Percentiles rank a stretch among this genome's conserved stretches.
These are phyloP conservation scores for Monopterus albus DNA, from an alignment of 2,113 vertebrate genomes.

Conservation along the genomic window DNA sequence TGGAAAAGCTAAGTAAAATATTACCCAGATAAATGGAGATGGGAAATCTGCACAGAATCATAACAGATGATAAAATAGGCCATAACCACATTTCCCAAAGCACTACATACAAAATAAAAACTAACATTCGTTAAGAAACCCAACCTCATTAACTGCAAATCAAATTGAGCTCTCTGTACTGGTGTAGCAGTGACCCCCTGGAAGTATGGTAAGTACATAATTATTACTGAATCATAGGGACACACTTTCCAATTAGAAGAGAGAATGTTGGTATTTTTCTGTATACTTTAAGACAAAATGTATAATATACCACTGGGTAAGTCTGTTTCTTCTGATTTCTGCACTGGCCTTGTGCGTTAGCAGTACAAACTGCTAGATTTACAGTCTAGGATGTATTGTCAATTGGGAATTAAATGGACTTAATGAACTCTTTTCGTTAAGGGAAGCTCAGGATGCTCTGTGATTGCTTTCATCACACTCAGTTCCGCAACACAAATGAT, in stretches of 20 bases:
- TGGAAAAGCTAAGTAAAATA: slow-evolving; percentile 18
- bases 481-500: slow-evolving; percentile 45
- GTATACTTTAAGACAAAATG: slow-evolving; percentile 31
- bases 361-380: slow-evolving; percentile 64
- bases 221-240: slow-evolving; percentile 65
- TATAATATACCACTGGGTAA: slow-evolving; percentile 5
- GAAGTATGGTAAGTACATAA: slow-evolving; percentile 54
- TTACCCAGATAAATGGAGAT: slow-evolving; percentile 32
- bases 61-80: slow-evolving; percentile 42
- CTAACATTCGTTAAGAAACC: slow-evolving; percentile 50
- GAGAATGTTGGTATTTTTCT: slow-evolving; percentile 54
- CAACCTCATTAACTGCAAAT: slow-evolving; percentile 70
- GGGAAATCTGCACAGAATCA: slow-evolving; percentile 17
- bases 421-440: slow-evolving; percentile 73
- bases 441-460: slow-evolving; percentile 58
- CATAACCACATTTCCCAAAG: slow-evolving; percentile 59
- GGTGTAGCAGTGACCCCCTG: slow-evolving; percentile 50
- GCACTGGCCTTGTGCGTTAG: slow-evolving; percentile 56
- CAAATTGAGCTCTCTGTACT: slow-evolving; percentile 28
- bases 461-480: slow-evolving; percentile 50
- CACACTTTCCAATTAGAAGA: slow-evolving; percentile 65
- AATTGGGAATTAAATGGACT: slow-evolving; percentile 62
- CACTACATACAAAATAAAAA: slow-evolving; percentile 56
- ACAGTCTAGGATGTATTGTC: slow-evolving; percentile 53
- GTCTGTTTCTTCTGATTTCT: slow-evolving; percentile 54